These are phyloP conservation scores for Mixornis gularis DNA, from an alignment of 2,113 vertebrate genomes.

Conservation along the genomic window DNA sequence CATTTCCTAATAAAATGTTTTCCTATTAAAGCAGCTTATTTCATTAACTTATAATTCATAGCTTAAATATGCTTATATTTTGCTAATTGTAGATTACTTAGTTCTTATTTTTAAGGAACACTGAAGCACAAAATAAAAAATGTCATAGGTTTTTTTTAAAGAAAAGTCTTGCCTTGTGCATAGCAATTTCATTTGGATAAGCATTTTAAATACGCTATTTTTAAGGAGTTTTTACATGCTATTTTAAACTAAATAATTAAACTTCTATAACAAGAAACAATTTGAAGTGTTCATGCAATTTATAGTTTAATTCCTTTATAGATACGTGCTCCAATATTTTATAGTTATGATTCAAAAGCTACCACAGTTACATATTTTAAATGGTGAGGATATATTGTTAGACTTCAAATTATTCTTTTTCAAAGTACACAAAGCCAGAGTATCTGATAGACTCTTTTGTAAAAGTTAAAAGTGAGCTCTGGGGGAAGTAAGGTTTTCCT, in stretches of 20 bases:
- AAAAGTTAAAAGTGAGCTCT: neutral
- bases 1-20: slow-evolving; percentile 5
- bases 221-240: neutral
- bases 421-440: neutral
- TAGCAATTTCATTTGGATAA: neutral
- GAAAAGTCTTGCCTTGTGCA: neutral
- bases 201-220: neutral
- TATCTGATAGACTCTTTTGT: neutral
- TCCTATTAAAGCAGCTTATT: slow-evolving; percentile 4
- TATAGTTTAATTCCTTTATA: neutral
- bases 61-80: slow-evolving; percentile 16
- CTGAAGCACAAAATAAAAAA: neutral
- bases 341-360: neutral
- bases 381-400: neutral
- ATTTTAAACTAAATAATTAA: neutral
- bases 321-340: neutral
- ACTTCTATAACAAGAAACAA: neutral
- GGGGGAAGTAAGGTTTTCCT: neutral
- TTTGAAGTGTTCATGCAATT: neutral
- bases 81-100: slow-evolving; percentile 22
- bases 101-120: slow-evolving; percentile 2
- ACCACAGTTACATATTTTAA: neutral
- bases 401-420: neutral
- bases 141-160: neutral
- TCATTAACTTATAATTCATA: neutral